Evolutionary conservation across 2,888 invertebrate species (phyloP).

Genomic region (Heliconius cydno): DNA sequence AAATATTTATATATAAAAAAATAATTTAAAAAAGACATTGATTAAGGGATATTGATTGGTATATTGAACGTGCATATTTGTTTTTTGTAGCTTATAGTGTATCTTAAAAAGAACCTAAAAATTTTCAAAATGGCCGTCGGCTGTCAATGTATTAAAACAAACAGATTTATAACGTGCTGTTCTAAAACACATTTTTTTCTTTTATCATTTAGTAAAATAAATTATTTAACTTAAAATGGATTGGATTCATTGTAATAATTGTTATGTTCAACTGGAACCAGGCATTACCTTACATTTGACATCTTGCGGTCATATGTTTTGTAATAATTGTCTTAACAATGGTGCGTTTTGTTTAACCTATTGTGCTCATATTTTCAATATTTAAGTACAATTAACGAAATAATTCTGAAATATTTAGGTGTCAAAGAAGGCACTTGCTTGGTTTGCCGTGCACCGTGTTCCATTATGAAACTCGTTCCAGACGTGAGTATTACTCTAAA

Average conservation of each 20-base stretch:
- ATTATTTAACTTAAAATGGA: slow-evolving; percentile 62
- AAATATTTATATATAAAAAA: not conserved
- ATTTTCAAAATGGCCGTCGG: slow-evolving; percentile 40
- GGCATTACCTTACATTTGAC: slow-evolving; percentile 75
- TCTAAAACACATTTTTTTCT: slow-evolving; percentile 6
- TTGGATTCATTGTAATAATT: slow-evolving; percentile 82
- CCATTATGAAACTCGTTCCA: slow-evolving; percentile 76
- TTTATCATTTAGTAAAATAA: slow-evolving; percentile 14
- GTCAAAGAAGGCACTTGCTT: slow-evolving; percentile 73
- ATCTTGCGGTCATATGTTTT: slow-evolving; percentile 82
- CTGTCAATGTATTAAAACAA: slow-evolving; percentile 10
- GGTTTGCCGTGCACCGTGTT: slow-evolving; percentile 75
- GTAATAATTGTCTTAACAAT: slow-evolving; percentile 74
- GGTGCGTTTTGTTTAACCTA: slow-evolving; percentile 57
- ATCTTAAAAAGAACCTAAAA: slow-evolving; percentile 31
- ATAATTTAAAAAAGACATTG: not conserved
- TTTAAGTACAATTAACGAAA: not conserved
- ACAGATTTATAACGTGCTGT: slow-evolving; percentile 32
- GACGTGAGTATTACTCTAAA: slow-evolving; percentile 63
- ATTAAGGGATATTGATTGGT: too few relatives aligned
- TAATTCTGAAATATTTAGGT: slow-evolving; percentile 57
- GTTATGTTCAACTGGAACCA: slow-evolving; percentile 75
- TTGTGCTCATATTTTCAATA: not conserved
- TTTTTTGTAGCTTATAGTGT: not conserved
- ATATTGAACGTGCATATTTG: not conserved